Percentiles rank a stretch among this genome's conserved stretches.
Evolutionary conservation across 1,140 invertebrate genomes (phyloP).

Genomic region (Euwallacea fornicatus): DNA sequence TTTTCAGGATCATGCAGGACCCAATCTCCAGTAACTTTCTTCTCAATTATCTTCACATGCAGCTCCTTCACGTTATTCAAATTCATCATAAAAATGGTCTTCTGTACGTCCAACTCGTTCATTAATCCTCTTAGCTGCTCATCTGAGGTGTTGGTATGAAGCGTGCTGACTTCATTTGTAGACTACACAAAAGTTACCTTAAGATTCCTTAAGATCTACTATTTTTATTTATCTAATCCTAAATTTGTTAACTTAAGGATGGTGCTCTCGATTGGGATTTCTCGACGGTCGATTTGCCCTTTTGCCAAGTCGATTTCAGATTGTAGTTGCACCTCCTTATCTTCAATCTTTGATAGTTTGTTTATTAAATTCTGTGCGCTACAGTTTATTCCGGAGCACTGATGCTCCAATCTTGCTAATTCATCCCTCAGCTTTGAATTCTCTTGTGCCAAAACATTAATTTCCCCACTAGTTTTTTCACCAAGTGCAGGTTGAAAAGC

Average conservation of each 20-base stretch:
- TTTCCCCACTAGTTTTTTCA: constrained; percentile 28
- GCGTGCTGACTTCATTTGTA: constrained; percentile 20
- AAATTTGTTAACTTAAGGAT: constrained; percentile 23
- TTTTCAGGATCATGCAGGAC: no score
- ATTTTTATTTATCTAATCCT: constrained; percentile 18
- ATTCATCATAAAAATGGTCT: constrained; percentile 33
- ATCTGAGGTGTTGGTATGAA: constrained; percentile 25
- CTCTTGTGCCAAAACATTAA: constrained; percentile 10
- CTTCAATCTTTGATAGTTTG: constrained; percentile 16
- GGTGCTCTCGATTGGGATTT: constrained; percentile 17
- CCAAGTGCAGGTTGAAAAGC: constrained; percentile 13
- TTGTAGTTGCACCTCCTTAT: constrained; percentile 9
- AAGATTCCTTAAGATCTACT: constrained; percentile 18
- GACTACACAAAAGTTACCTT: constrained; percentile 15
- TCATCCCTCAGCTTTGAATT: constrained; percentile 23
- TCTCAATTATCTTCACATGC: neutral
- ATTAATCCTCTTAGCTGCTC: constrained; percentile 18
- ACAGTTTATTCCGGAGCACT: neutral
- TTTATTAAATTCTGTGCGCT: constrained; percentile 16
- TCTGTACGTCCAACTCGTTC: constrained; percentile 31
- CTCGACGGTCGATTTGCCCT: neutral
- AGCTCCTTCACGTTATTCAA: constrained; percentile 20
- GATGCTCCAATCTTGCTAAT: constrained; percentile 3
- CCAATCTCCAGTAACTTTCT: neutral
- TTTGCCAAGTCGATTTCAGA: constrained; percentile 5